Conservation (phyloP, 2,113 vertebrate genomes). For the Okapia johnstoni region DNA sequence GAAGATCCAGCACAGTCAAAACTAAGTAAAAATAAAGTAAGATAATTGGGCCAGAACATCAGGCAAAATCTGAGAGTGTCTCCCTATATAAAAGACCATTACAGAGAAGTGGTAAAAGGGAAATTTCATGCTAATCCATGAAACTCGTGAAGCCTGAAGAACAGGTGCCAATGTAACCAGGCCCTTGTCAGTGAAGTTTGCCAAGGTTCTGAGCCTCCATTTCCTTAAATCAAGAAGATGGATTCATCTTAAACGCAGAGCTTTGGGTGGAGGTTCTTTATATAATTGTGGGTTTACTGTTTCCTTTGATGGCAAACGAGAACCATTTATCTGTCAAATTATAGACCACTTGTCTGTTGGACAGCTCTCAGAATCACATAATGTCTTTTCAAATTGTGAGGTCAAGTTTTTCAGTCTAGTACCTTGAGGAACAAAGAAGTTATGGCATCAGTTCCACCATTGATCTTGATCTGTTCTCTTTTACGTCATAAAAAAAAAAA, state of each 20-base stretch:
- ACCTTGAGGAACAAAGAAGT: constrained; percentile 36
- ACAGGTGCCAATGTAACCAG: not conserved
- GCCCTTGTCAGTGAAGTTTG: not conserved
- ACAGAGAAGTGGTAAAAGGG: not conserved
- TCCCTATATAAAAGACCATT: not conserved
- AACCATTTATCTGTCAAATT: constrained; percentile 57
- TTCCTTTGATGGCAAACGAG: constrained; percentile 45
- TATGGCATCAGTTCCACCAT: not conserved
- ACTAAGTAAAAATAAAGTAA: not conserved
- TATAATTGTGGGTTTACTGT: constrained; percentile 46
- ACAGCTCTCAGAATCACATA: constrained; percentile 35
- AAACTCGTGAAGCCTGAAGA: not conserved
- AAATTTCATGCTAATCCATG: not conserved
- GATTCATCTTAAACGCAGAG: not conserved
- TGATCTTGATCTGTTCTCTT: constrained; percentile 12
- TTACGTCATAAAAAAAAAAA: not conserved
- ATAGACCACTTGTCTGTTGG: constrained; percentile 35
- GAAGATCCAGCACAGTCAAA: not conserved
- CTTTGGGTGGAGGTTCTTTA: constrained; percentile 34
- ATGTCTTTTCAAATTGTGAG: constrained; percentile 44
- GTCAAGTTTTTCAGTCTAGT: constrained; percentile 25
- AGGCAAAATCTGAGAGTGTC: not conserved
- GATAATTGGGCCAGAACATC: not conserved
- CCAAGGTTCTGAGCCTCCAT: constrained; percentile 9
- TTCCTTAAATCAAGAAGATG: constrained; percentile 20